These are phyloP conservation scores for Diorhabda sublineata DNA, from an alignment of 1,140 invertebrate species.

Conservation along the genomic window DNA sequence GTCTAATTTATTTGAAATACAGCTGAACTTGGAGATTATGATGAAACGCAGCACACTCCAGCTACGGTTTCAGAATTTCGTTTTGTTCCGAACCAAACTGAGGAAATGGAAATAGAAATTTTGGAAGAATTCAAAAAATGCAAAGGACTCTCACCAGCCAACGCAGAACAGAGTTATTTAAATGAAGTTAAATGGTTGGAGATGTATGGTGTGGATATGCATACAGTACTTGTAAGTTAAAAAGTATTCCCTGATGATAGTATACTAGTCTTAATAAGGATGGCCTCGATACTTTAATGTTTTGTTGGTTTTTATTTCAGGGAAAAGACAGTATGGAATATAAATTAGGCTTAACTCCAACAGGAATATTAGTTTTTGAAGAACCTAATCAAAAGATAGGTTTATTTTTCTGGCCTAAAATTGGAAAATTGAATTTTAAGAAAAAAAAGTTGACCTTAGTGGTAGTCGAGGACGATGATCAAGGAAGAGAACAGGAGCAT, in stretches of 20 bases:
- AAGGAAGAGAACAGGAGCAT: slow-evolving; percentile 87
- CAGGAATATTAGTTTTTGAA: slow-evolving; percentile 95
- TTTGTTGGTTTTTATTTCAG: slow-evolving; percentile 42
- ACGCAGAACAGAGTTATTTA: slow-evolving; percentile 88
- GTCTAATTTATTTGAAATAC: slow-evolving; percentile 26
- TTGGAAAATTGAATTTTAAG: slow-evolving; percentile 90
- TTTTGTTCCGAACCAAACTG: slow-evolving; percentile 90
- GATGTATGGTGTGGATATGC: slow-evolving; percentile 96
- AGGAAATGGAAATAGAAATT: slow-evolving; percentile 88
- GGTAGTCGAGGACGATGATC: slow-evolving; percentile 95
- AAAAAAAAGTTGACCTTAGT: slow-evolving; percentile 93
- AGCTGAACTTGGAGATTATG: slow-evolving; percentile 98
- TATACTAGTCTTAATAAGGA: not conserved
- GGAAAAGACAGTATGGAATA: slow-evolving; percentile 96
- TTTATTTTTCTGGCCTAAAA: slow-evolving; percentile 97
- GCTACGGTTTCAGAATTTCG: slow-evolving; percentile 96
- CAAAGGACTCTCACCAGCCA: slow-evolving; percentile 78
- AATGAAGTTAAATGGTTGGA: slow-evolving; percentile 95
- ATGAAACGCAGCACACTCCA: slow-evolving; percentile 84
- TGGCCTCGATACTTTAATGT: too few species aligned
- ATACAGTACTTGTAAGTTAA: slow-evolving; percentile 71
- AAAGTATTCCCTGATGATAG: not conserved
- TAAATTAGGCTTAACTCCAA: slow-evolving; percentile 93
- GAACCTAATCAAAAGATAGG: slow-evolving; percentile 89
- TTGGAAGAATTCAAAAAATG: slow-evolving; percentile 85